Evolutionary conservation across 2,113 vertebrate species (phyloP).

Genomic region (Chaenogobius annularis): DNA sequence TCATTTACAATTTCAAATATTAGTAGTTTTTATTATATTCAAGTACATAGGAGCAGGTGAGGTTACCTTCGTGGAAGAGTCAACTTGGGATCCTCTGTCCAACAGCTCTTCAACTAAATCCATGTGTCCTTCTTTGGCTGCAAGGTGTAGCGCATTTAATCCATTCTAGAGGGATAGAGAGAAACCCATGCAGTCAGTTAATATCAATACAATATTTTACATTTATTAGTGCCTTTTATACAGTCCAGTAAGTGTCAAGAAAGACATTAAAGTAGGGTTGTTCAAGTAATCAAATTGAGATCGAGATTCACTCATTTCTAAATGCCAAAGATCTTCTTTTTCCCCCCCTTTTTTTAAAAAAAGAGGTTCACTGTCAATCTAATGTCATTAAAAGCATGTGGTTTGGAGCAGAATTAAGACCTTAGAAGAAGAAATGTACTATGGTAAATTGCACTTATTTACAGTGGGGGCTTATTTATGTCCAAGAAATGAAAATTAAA

Average conservation of each 20-base stretch:
- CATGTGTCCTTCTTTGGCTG: constrained; percentile 94
- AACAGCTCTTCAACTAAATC: constrained; percentile 92
- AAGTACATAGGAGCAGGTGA: not conserved
- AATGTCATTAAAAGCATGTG: too few relatives aligned
- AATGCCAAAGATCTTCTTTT: too few relatives aligned
- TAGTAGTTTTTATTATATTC: not conserved
- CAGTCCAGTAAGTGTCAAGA: not conserved
- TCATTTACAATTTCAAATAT: not conserved
- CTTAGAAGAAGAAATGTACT: too few relatives aligned
- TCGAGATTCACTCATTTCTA: too few relatives aligned
- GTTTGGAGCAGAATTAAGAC: too few relatives aligned
- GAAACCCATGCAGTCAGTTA: constrained; percentile 6
- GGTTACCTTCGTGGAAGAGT: constrained; percentile 92
- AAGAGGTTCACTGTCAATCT: too few relatives aligned
- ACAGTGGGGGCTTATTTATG: too few relatives aligned
- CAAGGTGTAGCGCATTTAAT: constrained; percentile 94
- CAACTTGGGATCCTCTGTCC: constrained; percentile 90
- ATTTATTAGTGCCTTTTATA: not conserved
- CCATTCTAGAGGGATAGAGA: constrained; percentile 83
- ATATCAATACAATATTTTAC: not conserved
- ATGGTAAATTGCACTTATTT: too few relatives aligned
- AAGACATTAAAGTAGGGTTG: not conserved
- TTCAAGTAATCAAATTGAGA: too few relatives aligned
- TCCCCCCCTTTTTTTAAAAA: too few relatives aligned
- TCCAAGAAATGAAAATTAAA: too few relatives aligned